Conservation (phyloP, 1,140 invertebrate genomes). For the Drosophila malerkotliana region DNA sequence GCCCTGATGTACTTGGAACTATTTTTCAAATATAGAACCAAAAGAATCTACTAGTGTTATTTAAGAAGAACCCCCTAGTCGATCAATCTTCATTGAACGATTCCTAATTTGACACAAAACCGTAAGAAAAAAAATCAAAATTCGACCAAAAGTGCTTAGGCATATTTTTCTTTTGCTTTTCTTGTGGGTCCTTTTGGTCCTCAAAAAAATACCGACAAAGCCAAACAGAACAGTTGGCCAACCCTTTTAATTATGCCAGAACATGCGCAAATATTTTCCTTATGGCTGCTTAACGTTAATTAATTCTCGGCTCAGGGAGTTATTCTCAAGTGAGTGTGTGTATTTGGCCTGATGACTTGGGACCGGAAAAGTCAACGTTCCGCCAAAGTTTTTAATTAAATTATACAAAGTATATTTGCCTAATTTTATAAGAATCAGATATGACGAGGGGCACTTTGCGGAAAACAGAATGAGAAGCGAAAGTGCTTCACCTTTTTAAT, state of each 20-base stretch:
- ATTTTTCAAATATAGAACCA: too few relatives aligned
- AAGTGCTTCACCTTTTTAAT: background rate
- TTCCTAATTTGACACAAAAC: constrained; percentile 18
- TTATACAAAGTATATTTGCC: constrained; percentile 67
- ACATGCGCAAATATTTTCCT: constrained; percentile 78
- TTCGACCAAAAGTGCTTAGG: constrained; percentile 34
- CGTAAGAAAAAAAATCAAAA: constrained; percentile 9
- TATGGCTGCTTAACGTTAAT: constrained; percentile 69
- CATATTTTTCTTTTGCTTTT: constrained; percentile 33
- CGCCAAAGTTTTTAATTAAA: constrained; percentile 75
- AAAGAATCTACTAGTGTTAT: background rate
- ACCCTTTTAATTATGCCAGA: constrained; percentile 76
- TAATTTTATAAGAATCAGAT: constrained; percentile 35
- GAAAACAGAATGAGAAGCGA: background rate
- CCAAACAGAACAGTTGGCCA: constrained; percentile 18
- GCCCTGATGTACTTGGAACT: too few relatives aligned
- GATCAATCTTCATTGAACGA: background rate
- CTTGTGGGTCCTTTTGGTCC: constrained; percentile 7
- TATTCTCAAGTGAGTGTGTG: constrained; percentile 33
- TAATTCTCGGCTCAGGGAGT: constrained; percentile 62
- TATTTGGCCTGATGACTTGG: constrained; percentile 63
- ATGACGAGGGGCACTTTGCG: background rate
- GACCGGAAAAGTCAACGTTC: constrained; percentile 62
- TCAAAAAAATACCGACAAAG: constrained; percentile 6
- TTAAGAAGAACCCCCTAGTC: constrained; percentile 3